A percentile compares a stretch with the other conserved stretches of the same genome.
These are phyloP conservation scores for Phalacrocorax aristotelis DNA, from an alignment of 2,113 vertebrate genomes.

Conservation along the genomic window DNA sequence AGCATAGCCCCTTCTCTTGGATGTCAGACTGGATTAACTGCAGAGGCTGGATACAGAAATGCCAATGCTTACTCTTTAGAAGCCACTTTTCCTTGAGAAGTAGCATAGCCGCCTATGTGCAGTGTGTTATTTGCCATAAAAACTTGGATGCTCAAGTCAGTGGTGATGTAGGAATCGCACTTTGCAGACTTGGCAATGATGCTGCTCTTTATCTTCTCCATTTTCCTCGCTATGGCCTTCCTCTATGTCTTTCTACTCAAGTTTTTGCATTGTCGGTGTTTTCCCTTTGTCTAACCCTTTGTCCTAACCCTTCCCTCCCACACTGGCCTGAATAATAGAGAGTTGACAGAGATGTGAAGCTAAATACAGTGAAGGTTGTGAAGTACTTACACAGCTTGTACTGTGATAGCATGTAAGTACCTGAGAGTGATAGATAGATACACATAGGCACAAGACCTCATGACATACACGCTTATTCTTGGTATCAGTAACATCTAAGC, in stretches of 20 bases:
- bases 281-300: background rate
- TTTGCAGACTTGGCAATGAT: background rate
- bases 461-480: background rate
- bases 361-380: background rate
- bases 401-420: background rate
- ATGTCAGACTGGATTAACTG: background rate
- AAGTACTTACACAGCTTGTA: background rate
- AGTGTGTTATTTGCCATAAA: background rate
- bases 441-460: background rate
- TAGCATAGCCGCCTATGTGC: background rate
- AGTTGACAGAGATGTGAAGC: background rate
- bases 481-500: background rate
- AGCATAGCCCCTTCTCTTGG: background rate
- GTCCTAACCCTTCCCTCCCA: background rate
- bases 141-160: background rate
- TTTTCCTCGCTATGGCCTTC: background rate
- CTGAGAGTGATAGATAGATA: background rate
- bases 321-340: background rate
- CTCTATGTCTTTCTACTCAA: background rate
- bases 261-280: background rate
- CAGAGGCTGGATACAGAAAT: background rate
- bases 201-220: rapidly evolving
- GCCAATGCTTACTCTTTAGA: background rate
- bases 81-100: background rate
- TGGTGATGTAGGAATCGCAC: rapidly evolving